phyloP scores from a whole-genome alignment of 2,888 invertebrate species.

The Drosophila tripunctata region DNA sequence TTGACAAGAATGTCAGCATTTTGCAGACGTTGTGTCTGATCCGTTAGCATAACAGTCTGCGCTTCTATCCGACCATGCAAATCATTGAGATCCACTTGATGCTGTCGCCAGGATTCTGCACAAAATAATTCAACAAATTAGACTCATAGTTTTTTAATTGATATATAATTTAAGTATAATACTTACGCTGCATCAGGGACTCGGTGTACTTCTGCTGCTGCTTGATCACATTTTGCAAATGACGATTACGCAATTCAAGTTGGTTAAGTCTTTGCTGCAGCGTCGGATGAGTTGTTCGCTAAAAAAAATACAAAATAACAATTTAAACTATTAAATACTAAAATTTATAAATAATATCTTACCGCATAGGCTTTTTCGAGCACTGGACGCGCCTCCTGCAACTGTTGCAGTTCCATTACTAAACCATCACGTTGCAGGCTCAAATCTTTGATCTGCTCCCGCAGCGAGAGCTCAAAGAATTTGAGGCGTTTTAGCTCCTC shows the following conservation, averaged over 20 bases:
- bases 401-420: slow-evolving; percentile 84
- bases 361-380: slow-evolving; percentile 84
- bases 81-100: slow-evolving; percentile 84
- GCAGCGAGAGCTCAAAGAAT: slow-evolving; percentile 82
- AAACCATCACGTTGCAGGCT: slow-evolving; percentile 83
- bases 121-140: background rate
- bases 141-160: background rate
- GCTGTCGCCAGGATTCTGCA: slow-evolving; percentile 84
- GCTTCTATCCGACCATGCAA: slow-evolving; percentile 85
- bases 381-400: slow-evolving; percentile 84
- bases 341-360: slow-evolving; percentile 39
- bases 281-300: slow-evolving; percentile 84
- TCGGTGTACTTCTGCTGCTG: slow-evolving; percentile 88
- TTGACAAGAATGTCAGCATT: slow-evolving; percentile 91
- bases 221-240: slow-evolving; percentile 87
- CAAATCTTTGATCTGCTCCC: slow-evolving; percentile 83
- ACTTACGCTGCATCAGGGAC: slow-evolving; percentile 87
- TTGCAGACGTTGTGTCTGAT: slow-evolving; percentile 88
- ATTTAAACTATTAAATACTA: background rate
- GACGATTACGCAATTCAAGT: slow-evolving; percentile 87
- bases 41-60: slow-evolving; percentile 84
- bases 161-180: background rate
- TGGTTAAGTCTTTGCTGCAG: slow-evolving; percentile 84
- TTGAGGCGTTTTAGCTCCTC: slow-evolving; percentile 84
- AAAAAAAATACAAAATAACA: background rate